Conservation (phyloP, 1,140 invertebrate genomes). For the Solen grandis region DNA sequence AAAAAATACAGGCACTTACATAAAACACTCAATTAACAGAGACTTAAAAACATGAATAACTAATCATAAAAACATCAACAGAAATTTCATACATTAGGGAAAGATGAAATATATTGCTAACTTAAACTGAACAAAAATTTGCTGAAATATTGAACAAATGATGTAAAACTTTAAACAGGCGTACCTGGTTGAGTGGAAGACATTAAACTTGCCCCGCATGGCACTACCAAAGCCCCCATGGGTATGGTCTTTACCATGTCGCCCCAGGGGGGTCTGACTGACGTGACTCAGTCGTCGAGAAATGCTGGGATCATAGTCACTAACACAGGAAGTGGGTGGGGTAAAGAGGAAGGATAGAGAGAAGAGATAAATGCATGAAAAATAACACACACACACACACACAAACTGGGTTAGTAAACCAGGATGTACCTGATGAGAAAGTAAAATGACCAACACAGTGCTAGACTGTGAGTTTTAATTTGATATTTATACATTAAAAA, state of each 20-base stretch:
- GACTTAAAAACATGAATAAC: neutral
- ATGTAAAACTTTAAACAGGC: neutral
- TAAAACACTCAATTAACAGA: neutral
- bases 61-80: neutral
- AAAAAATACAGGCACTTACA: neutral
- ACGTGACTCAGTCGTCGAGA: constrained; percentile 21
- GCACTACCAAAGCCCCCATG: constrained; percentile 17
- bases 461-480: too few species aligned
- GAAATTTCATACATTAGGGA: neutral
- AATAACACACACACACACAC: too few species aligned
- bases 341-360: too few species aligned
- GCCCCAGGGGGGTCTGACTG: constrained; percentile 7
- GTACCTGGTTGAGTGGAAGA: constrained; percentile 26
- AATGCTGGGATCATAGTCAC: constrained; percentile 7
- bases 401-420: too few species aligned
- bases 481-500: too few species aligned
- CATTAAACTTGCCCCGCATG: constrained; percentile 37
- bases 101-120: neutral
- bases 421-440: too few species aligned
- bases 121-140: neutral
- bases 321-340: too few species aligned
- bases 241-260: constrained; percentile 1
- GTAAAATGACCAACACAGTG: too few species aligned
- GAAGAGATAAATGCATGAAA: too few species aligned
- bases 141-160: neutral